Conservation (phyloP, 2,888 invertebrate species). For the Pristionchus exspectatus region DNA sequence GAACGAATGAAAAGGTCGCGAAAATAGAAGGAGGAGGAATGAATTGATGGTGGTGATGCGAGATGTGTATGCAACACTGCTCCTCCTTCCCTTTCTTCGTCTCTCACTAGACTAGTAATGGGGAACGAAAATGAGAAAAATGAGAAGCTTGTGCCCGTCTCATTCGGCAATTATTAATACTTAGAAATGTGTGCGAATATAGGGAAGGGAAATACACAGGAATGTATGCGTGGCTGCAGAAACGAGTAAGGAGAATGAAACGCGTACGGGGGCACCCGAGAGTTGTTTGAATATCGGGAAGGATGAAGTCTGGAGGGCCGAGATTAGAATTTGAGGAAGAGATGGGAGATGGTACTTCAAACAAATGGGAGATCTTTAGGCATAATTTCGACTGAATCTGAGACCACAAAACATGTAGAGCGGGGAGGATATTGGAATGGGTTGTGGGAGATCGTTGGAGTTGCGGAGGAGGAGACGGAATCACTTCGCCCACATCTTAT, state of each 20-base stretch:
- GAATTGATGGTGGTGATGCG: constrained; percentile 1
- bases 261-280: not conserved
- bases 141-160: constrained; percentile 1
- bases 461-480: not conserved
- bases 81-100: not conserved
- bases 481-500: constrained; percentile 69
- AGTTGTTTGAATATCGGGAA: not conserved
- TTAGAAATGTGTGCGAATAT: constrained; percentile 8
- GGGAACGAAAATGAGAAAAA: constrained; percentile 36
- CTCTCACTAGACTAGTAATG: constrained; percentile 44
- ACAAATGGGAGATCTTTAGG: no score
- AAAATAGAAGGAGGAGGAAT: constrained; percentile 3
- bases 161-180: constrained; percentile 38
- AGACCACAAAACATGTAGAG: not conserved
- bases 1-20: not conserved
- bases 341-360: not conserved
- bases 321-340: not conserved
- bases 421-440: not conserved
- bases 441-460: not conserved
- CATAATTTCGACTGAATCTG: no score
- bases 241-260: not conserved
- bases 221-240: not conserved
- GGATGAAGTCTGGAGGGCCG: not conserved
- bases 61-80: constrained; percentile 14
- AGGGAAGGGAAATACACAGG: not conserved